Conservation (phyloP, 1,140 invertebrate species). For the Drosophila nannoptera region DNA sequence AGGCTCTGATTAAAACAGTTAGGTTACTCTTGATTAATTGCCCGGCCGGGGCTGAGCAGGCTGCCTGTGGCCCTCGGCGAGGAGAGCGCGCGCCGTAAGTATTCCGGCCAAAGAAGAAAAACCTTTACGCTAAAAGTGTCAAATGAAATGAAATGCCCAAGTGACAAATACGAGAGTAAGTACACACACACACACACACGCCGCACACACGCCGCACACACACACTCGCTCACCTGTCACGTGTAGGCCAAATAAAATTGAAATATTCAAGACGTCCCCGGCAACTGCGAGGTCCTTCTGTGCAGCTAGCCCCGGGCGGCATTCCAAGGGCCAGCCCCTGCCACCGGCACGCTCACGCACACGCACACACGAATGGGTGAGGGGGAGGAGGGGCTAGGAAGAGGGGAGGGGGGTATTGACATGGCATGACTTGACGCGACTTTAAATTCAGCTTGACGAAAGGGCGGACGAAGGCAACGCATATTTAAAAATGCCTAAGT, state of each 20-base stretch:
- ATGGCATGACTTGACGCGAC: slow-evolving; percentile 54
- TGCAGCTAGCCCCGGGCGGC: slow-evolving; percentile 7
- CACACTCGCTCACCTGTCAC: slow-evolving; percentile 46
- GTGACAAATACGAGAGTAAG: slow-evolving; percentile 51
- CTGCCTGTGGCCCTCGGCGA: not conserved
- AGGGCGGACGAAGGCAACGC: not conserved
- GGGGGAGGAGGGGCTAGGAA: not conserved
- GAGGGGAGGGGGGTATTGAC: slow-evolving; percentile 35
- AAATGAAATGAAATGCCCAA: slow-evolving; percentile 68
- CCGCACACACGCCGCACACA: slow-evolving; percentile 15
- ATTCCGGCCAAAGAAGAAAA: slow-evolving; percentile 5
- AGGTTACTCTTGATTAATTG: too few species aligned
- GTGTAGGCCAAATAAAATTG: slow-evolving; percentile 71
- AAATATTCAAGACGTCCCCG: slow-evolving; percentile 55
- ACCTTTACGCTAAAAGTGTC: slow-evolving; percentile 46
- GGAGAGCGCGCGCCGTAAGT: not conserved
- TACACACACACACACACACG: slow-evolving; percentile 7
- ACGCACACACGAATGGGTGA: too few species aligned
- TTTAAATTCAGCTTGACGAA: slow-evolving; percentile 45
- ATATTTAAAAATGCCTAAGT: slow-evolving; percentile 68
- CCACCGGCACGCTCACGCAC: not conserved
- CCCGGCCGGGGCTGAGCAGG: too few species aligned
- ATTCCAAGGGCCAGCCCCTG: not conserved
- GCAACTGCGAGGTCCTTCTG: slow-evolving; percentile 16
- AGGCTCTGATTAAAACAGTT: too few species aligned